Percentiles rank a stretch among this genome's conserved stretches.
Evolutionary conservation across 2,113 vertebrate species (phyloP).

Genomic region (Callaeas wilsoni): DNA sequence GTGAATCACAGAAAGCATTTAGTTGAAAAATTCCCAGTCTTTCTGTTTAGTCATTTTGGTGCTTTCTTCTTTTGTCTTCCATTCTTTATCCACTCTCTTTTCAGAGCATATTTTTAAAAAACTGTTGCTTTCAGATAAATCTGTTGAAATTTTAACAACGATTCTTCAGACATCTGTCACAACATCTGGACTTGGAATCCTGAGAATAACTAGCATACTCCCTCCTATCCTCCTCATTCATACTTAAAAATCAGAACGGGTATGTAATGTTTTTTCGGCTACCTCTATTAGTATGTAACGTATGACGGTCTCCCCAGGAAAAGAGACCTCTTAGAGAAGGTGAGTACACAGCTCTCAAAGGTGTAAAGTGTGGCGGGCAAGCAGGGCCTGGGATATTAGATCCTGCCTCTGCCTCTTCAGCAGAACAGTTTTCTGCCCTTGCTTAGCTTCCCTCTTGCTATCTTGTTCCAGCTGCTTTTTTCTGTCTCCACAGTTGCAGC

Average conservation of each 20-base stretch:
- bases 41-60: neutral
- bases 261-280: neutral
- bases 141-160: neutral
- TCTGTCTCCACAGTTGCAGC: neutral
- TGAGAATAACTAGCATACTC: neutral
- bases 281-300: neutral
- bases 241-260: neutral
- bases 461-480: neutral
- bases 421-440: neutral
- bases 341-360: neutral
- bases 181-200: neutral
- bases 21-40: neutral
- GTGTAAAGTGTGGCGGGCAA: too few species aligned
- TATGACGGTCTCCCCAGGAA: neutral
- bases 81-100: neutral
- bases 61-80: neutral
- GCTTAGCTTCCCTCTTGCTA: neutral
- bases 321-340: neutral
- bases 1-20: neutral
- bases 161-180: neutral
- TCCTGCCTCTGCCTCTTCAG: neutral
- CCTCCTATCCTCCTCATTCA: neutral
- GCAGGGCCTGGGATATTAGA: neutral
- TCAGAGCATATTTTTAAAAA: neutral
- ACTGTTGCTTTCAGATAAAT: neutral